Conservation (phyloP, 2,113 vertebrate genomes). For the Neogale vison region DNA sequence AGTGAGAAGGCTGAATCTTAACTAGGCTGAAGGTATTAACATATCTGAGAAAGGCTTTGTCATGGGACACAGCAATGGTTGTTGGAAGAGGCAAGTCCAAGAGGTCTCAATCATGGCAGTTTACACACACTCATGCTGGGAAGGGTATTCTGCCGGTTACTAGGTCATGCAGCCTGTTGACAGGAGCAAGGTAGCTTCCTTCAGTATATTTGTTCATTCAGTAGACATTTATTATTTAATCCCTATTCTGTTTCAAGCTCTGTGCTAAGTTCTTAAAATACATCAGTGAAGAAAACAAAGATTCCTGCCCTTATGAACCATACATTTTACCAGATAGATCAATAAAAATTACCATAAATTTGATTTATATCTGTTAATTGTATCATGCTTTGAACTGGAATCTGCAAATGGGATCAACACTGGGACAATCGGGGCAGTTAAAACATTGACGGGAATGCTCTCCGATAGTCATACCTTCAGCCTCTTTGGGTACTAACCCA, state of each 20-base stretch:
- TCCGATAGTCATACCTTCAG: not conserved
- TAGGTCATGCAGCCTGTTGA: not conserved
- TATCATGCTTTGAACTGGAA: not conserved
- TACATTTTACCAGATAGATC: not conserved
- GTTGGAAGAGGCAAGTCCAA: not conserved
- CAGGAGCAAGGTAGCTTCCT: not conserved
- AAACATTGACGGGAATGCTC: not conserved
- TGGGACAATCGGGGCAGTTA: not conserved
- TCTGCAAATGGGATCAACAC: not conserved
- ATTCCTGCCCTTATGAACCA: not conserved
- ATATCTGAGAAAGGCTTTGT: not conserved
- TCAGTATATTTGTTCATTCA: not conserved
- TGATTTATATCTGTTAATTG: not conserved
- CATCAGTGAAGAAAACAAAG: not conserved
- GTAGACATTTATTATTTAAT: not conserved
- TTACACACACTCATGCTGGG: not conserved
- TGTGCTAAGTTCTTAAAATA: not conserved
- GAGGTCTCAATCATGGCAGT: too few species aligned
- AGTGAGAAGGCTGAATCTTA: not conserved
- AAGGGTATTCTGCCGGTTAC: not conserved
- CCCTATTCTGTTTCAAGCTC: not conserved
- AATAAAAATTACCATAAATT: not conserved
- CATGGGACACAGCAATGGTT: not conserved
- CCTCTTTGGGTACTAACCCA: not conserved
- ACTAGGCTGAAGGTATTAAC: not conserved